Evolutionary conservation across 2,113 vertebrate genomes (phyloP).

Genomic region (Geococcyx californianus): DNA sequence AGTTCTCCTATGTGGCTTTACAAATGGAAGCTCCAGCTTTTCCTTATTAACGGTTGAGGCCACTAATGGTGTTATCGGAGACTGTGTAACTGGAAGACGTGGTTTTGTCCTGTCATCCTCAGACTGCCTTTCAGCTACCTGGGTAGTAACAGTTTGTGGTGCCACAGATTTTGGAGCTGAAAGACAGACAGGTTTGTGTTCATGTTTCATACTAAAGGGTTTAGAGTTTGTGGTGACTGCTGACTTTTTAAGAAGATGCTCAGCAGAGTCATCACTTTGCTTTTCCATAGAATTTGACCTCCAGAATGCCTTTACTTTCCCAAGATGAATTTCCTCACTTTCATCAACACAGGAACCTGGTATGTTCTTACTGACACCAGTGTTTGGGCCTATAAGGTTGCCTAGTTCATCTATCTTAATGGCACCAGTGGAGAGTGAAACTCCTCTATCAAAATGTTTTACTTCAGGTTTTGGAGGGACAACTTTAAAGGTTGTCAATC

Average conservation of each 20-base stretch:
- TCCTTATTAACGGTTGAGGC: constrained; percentile 8
- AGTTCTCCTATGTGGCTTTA: constrained; percentile 86
- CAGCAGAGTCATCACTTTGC: constrained; percentile 35
- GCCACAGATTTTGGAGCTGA: neutral
- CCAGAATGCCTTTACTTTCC: constrained; percentile 87
- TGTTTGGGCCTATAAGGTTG: constrained; percentile 81
- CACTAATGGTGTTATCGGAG: constrained; percentile 22
- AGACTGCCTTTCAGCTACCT: neutral
- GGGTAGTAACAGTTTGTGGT: neutral
- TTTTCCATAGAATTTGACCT: constrained; percentile 74
- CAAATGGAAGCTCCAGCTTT: constrained; percentile 77
- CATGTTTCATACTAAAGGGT: constrained; percentile 18
- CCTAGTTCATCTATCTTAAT: constrained; percentile 94
- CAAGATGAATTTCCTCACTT: constrained; percentile 67
- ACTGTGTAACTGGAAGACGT: neutral
- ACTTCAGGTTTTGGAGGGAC: constrained; percentile 85
- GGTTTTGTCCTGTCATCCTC: constrained; percentile 9
- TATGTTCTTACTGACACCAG: constrained; percentile 7
- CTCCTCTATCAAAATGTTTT: constrained; percentile 65
- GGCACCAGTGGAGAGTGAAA: constrained; percentile 77
- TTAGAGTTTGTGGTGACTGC: neutral
- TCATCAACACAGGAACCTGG: constrained; percentile 23
- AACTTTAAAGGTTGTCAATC: constrained; percentile 92
- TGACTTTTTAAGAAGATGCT: constrained; percentile 36
- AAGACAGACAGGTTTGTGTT: neutral